These are phyloP conservation scores for Lissonota sp. DNA, from an alignment of 2,888 invertebrate genomes.

Conservation along the genomic window DNA sequence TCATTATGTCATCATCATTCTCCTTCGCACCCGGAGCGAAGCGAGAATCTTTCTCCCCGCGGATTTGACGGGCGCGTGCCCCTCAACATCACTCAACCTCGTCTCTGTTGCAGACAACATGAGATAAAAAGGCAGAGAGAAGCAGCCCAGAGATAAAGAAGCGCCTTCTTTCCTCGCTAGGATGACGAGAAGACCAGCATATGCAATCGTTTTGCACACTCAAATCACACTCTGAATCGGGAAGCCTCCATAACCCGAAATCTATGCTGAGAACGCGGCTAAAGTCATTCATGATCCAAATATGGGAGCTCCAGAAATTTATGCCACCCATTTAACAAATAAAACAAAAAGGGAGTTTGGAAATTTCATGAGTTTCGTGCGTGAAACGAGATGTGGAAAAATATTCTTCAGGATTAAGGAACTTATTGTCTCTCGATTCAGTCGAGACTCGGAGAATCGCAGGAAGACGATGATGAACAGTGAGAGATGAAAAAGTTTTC, in stretches of 20 bases:
- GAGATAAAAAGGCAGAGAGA: constrained; percentile 31
- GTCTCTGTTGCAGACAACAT: constrained; percentile 65
- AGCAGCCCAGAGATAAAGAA: too few species aligned
- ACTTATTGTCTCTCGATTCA: neutral
- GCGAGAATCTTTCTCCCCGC: constrained; percentile 53
- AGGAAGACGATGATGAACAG: constrained; percentile 24
- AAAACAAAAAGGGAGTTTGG: too few species aligned
- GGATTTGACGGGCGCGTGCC: constrained; percentile 80
- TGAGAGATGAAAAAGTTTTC: constrained; percentile 47
- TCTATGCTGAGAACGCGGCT: constrained; percentile 71
- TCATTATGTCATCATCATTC: constrained; percentile 84
- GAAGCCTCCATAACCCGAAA: constrained; percentile 43
- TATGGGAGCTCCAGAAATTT: constrained; percentile 81
- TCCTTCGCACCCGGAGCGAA: constrained; percentile 77
- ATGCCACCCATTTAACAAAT: constrained; percentile 74
- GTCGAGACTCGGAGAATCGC: neutral
- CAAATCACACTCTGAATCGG: neutral
- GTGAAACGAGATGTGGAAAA: constrained; percentile 23
- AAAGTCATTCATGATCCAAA: constrained; percentile 80
- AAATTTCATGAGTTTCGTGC: constrained; percentile 19
- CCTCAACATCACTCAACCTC: constrained; percentile 80
- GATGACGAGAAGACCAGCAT: constrained; percentile 50
- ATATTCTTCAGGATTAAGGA: constrained; percentile 49
- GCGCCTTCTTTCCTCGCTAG: constrained; percentile 63
- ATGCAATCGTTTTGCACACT: constrained; percentile 15